phyloP scores from a whole-genome alignment of 2,113 vertebrate species.

The Phainopepla nitens region DNA sequence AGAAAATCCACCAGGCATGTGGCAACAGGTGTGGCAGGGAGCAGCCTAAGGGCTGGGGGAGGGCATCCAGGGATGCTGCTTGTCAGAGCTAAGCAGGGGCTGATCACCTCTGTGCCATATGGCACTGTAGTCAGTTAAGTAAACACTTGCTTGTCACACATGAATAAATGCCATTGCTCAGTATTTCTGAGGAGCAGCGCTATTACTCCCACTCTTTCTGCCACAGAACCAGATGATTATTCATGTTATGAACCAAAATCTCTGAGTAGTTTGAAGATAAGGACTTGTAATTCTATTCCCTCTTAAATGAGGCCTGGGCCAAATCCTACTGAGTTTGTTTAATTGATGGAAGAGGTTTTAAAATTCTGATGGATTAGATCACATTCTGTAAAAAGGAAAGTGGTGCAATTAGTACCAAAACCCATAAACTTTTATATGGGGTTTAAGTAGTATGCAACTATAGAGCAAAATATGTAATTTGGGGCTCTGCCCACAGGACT shows the following conservation, averaged over 20 bases:
- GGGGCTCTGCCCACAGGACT: neutral
- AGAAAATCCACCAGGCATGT: neutral
- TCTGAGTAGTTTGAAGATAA: neutral
- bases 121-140: neutral
- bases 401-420: neutral
- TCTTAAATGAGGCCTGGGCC: neutral
- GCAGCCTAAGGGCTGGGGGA: neutral
- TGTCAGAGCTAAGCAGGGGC: neutral
- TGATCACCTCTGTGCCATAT: neutral
- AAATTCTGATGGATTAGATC: neutral
- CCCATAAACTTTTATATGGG: neutral
- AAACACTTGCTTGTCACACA: neutral
- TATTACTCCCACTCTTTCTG: neutral
- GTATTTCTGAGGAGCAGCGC: neutral
- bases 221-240: neutral
- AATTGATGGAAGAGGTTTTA: neutral
- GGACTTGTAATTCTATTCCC: neutral
- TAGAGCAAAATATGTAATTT: neutral
- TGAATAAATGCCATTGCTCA: neutral
- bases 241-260: neutral
- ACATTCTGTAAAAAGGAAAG: neutral
- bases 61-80: rapidly evolving
- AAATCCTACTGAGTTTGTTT: neutral
- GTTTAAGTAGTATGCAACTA: neutral
- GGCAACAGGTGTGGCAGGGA: neutral